These are phyloP conservation scores for Eristalis pertinax DNA, from an alignment of 2,888 invertebrate species.

Conservation along the genomic window DNA sequence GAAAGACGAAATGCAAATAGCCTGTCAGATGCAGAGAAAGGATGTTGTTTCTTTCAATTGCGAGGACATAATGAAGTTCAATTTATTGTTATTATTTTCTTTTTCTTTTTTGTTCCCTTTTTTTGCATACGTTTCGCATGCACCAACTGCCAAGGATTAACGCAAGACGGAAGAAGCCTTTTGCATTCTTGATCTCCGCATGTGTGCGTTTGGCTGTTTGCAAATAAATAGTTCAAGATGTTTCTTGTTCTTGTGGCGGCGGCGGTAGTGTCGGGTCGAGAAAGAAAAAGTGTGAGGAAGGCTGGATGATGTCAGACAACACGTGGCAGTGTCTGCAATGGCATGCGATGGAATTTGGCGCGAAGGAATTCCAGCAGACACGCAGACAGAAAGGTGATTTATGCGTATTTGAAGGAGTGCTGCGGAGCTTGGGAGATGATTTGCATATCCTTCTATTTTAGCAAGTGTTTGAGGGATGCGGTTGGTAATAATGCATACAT, in stretches of 20 bases:
- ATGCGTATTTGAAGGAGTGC: background rate
- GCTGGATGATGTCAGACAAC: background rate
- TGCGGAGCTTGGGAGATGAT: background rate
- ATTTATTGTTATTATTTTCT: slow-evolving; percentile 21
- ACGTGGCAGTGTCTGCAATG: background rate
- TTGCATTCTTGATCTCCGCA: background rate
- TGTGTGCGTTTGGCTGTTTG: slow-evolving; percentile 5
- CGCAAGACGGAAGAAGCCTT: slow-evolving; percentile 26
- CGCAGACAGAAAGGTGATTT: background rate
- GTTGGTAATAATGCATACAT: too few relatives aligned
- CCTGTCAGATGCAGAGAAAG: slow-evolving; percentile 55
- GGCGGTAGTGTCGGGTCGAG: background rate
- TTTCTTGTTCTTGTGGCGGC: slow-evolving; percentile 9
- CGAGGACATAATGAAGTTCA: slow-evolving; percentile 29
- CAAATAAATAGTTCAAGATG: slow-evolving; percentile 20
- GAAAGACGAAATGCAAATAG: slow-evolving; percentile 57
- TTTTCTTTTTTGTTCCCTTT: background rate
- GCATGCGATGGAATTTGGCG: background rate
- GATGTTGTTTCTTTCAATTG: slow-evolving; percentile 18
- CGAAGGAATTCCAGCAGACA: background rate
- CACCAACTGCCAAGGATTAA: slow-evolving; percentile 59
- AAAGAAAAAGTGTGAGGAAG: background rate
- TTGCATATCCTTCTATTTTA: too few relatives aligned
- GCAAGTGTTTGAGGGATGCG: too few relatives aligned
- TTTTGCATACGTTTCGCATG: slow-evolving; percentile 37